These are phyloP conservation scores for Sinonovacula constricta DNA, from an alignment of 1,140 invertebrate species.

Conservation along the genomic window DNA sequence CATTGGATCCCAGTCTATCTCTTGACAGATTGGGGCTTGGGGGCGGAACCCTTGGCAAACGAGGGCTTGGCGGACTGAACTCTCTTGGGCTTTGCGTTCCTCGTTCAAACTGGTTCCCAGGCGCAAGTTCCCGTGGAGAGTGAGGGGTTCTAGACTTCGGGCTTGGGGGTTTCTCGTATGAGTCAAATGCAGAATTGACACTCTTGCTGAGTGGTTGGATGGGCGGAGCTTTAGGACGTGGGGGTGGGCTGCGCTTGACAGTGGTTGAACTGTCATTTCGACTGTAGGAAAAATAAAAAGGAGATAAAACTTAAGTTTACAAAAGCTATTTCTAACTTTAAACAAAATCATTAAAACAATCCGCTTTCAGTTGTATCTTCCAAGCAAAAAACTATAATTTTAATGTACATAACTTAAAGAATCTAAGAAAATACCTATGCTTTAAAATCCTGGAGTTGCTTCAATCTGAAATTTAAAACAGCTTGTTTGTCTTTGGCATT, in stretches of 20 bases:
- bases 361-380: too few species aligned
- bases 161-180: slow-evolving; percentile 62
- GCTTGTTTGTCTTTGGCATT: too few species aligned
- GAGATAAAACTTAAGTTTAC: slow-evolving; percentile 20
- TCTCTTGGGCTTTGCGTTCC: slow-evolving; percentile 35
- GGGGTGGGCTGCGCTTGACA: slow-evolving; percentile 53
- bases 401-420: too few species aligned
- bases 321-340: not conserved
- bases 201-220: slow-evolving; percentile 60
- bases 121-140: slow-evolving; percentile 24
- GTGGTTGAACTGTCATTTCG: slow-evolving; percentile 58
- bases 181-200: slow-evolving; percentile 65
- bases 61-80: slow-evolving; percentile 34
- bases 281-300: slow-evolving; percentile 42
- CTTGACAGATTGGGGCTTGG: slow-evolving; percentile 34
- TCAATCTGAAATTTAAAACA: too few species aligned
- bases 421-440: too few species aligned
- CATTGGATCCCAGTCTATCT: slow-evolving; percentile 33
- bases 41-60: slow-evolving; percentile 44
- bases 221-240: slow-evolving; percentile 53
- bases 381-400: too few species aligned
- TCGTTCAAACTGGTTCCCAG: slow-evolving; percentile 33
- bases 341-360: too few species aligned
- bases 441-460: too few species aligned
- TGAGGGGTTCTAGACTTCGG: slow-evolving; percentile 11